A percentile compares a stretch with the other conserved stretches of the same genome.
Conservation (phyloP, 1,140 invertebrate species). For the Tribolium madens region DNA sequence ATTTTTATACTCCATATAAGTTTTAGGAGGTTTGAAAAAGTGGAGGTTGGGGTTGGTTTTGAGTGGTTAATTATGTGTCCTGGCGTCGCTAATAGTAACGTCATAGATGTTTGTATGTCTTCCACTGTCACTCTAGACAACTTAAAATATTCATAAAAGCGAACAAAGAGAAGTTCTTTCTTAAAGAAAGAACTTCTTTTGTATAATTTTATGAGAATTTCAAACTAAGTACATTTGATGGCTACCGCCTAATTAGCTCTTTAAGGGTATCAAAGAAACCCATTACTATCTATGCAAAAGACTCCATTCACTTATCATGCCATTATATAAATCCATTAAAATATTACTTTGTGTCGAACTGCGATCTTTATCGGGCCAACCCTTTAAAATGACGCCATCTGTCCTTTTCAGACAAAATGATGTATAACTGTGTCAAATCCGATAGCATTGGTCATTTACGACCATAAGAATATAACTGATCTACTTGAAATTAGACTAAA, state of each 20-base stretch:
- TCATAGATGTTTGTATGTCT: conserved; percentile 12
- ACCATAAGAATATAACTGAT: neutral
- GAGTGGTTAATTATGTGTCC: neutral
- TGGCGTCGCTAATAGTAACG: no score
- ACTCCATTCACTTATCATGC: conserved; percentile 33
- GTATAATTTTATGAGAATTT: conserved; percentile 37
- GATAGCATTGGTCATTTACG: neutral
- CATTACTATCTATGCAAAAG: conserved; percentile 40
- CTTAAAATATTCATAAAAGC: conserved; percentile 42
- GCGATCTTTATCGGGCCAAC: conserved; percentile 26
- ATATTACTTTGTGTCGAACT: conserved; percentile 39
- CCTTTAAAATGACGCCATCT: conserved; percentile 21
- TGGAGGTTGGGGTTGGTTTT: conserved; percentile 15
- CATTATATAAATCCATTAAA: conserved; percentile 39
- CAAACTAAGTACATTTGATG: conserved; percentile 40
- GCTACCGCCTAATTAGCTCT: conserved; percentile 41
- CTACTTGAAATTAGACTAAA: neutral
- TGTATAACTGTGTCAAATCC: neutral
- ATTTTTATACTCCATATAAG: conserved; percentile 40
- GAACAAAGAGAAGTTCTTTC: conserved; percentile 37
- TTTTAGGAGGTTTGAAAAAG: conserved; percentile 24
- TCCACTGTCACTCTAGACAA: conserved; percentile 33
- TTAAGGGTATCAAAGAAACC: conserved; percentile 42
- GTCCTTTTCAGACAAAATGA: neutral
- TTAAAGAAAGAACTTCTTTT: conserved; percentile 23